phyloP scores from a whole-genome alignment of 2,113 vertebrate genomes.

The cattle (Bos taurus) region DNA sequence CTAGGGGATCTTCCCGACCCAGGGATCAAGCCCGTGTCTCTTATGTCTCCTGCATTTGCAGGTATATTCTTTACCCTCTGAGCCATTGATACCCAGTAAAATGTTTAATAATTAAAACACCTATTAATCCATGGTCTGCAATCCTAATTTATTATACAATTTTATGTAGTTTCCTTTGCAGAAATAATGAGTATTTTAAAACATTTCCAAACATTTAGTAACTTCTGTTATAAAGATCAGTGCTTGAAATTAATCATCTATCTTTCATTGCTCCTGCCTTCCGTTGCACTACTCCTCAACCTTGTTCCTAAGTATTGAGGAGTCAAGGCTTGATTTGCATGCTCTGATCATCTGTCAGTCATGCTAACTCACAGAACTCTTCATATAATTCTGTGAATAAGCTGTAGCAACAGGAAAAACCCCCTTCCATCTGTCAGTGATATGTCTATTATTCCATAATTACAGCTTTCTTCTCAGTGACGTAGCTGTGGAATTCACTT shows the following conservation, averaged over 20 bases:
- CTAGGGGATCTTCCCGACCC: neutral
- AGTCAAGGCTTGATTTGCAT: neutral
- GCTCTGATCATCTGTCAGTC: neutral
- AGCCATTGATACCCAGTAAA: neutral
- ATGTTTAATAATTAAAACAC: neutral
- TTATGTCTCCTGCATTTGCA: neutral
- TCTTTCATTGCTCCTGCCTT: neutral
- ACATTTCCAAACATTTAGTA: neutral
- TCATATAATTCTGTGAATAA: neutral
- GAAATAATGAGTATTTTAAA: neutral
- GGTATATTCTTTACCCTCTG: neutral
- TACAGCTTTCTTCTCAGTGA: constrained; percentile 38
- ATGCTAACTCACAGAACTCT: neutral
- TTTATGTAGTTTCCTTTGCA: neutral
- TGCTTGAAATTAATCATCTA: neutral
- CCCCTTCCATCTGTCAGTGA: constrained; percentile 25
- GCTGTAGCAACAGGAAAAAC: constrained; percentile 9
- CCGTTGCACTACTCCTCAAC: neutral
- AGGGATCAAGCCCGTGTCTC: neutral
- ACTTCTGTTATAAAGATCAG: neutral
- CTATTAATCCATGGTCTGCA: neutral
- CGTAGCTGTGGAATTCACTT: constrained; percentile 28
- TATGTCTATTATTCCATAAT: constrained; percentile 49
- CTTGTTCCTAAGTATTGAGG: neutral
- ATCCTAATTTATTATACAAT: neutral